These are phyloP conservation scores for Siniperca scherzeri DNA, from an alignment of 2,797 vertebrate genomes.

Conservation along the genomic window DNA sequence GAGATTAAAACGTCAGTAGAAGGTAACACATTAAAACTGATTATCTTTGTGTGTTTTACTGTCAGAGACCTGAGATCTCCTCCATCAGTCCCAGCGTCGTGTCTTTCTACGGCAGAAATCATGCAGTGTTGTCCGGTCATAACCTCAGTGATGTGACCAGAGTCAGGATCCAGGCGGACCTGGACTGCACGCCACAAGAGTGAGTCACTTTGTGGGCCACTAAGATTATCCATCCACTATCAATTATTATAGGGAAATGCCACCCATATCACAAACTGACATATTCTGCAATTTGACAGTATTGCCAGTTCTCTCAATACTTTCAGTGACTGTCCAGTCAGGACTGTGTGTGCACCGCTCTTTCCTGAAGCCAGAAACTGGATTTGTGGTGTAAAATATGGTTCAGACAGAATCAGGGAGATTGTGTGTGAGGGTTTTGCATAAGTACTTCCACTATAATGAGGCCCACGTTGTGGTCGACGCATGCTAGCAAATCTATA, in stretches of 20 bases:
- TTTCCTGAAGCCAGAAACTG: not conserved
- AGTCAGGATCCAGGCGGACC: conserved; percentile 85
- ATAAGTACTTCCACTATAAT: not conserved
- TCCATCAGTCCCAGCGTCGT: conserved; percentile 86
- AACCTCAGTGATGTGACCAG: conserved; percentile 87
- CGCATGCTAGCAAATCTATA: not conserved
- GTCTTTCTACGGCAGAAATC: conserved; percentile 89
- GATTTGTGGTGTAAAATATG: not conserved
- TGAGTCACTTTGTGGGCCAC: conserved; percentile 79
- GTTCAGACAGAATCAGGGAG: not conserved
- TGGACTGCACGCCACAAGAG: conserved; percentile 86
- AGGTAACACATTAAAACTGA: not conserved
- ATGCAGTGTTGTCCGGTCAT: conserved; percentile 84
- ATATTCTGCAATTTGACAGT: not conserved
- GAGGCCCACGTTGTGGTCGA: not conserved
- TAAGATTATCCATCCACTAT: not conserved
- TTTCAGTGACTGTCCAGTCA: not conserved
- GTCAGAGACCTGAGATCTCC: conserved; percentile 84
- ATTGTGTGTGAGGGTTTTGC: not conserved
- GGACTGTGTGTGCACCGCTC: not conserved
- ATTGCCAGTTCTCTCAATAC: not conserved
- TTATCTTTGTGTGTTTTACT: conserved; percentile 21
- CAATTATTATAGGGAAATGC: not conserved
- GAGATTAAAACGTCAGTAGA: not conserved
- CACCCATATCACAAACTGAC: not conserved